Evolutionary conservation across 2,888 invertebrate genomes (phyloP).

Genomic region (Hofmannophila pseudospretella): DNA sequence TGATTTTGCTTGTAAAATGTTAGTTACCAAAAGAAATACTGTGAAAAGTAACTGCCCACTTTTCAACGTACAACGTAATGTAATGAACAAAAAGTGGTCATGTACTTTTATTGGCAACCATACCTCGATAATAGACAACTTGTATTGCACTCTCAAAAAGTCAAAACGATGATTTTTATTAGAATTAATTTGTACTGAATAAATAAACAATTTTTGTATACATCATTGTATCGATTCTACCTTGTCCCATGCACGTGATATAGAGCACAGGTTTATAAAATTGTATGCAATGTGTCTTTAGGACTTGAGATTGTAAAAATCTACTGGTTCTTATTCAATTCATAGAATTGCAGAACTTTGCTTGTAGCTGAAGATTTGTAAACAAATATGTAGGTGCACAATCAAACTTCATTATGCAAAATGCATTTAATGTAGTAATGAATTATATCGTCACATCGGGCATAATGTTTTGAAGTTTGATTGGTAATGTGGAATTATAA

Average conservation of each 20-base stretch:
- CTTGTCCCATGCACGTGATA: constrained; percentile 28
- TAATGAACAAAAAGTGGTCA: not conserved
- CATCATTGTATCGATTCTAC: constrained; percentile 51
- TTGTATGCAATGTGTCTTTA: constrained; percentile 2
- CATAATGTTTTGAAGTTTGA: not conserved
- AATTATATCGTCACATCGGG: not conserved
- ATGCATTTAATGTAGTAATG: too few species aligned
- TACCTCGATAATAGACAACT: constrained; percentile 18
- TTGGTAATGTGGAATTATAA: not conserved
- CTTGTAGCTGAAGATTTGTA: not conserved
- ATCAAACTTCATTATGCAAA: constrained; percentile 5
- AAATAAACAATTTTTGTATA: constrained; percentile 56
- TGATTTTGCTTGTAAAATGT: constrained; percentile 38
- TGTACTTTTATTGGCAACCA: too few species aligned
- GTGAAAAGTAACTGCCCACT: constrained; percentile 9
- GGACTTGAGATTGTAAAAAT: not conserved
- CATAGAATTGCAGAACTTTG: not conserved
- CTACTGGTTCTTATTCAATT: not conserved
- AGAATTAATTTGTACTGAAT: constrained; percentile 59
- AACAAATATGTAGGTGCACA: not conserved
- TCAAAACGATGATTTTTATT: constrained; percentile 38
- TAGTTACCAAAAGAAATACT: constrained; percentile 45
- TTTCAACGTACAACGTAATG: not conserved
- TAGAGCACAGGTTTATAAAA: constrained; percentile 22
- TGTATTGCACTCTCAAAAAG: constrained; percentile 31